Evolutionary conservation across 2,888 invertebrate genomes (phyloP), one percentile per base, ranked within the genome.

Genomic region (Epinotia ramella): DNA sequence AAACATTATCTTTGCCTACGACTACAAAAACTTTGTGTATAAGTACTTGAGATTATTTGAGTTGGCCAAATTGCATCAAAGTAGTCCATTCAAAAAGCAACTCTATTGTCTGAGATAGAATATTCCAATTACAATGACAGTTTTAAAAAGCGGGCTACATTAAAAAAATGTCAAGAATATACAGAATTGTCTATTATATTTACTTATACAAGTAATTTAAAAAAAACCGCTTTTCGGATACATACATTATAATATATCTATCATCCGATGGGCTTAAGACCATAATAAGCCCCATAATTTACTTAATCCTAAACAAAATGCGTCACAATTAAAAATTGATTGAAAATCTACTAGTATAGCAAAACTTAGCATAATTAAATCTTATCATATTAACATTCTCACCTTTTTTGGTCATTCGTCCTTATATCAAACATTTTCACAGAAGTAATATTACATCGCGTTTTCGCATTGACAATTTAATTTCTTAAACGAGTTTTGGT

Each of bases 1-100:
- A 49, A 59, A 40, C 9, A 16, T 68, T 49, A 69, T 24, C 60
- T 70, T 70, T 70, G 70, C 74, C 74, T 75, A 70, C 65, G 28
- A 65, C 64, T 70, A 60, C 59, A 40, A 46, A 33, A 49, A 53
- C 44, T 53, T 53, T 4, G 46, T 13, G 13, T 46, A 28, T 65
- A n/a, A 18, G 12, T 49, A 40, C 40, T 33, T 40, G 40, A 40
- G 9, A 40, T 40, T 40, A 40, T 40, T 40, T 40, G 40, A 9
- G 40, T 40, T 9, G 1, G 40, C 40, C 40, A 2, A 40, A 40
- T 40, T 40, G 9, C 40, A 40, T 40, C 1, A 9, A 40, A 9
- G 40, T 40, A 40, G 40, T 40, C 9, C 40, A 40, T 40, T 40
- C 40, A 40, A 9, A 40, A 40, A 40, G 40, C 40, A 40, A 40